phyloP scores from a whole-genome alignment of 2,797 vertebrate genomes.

The Argentina silus region DNA sequence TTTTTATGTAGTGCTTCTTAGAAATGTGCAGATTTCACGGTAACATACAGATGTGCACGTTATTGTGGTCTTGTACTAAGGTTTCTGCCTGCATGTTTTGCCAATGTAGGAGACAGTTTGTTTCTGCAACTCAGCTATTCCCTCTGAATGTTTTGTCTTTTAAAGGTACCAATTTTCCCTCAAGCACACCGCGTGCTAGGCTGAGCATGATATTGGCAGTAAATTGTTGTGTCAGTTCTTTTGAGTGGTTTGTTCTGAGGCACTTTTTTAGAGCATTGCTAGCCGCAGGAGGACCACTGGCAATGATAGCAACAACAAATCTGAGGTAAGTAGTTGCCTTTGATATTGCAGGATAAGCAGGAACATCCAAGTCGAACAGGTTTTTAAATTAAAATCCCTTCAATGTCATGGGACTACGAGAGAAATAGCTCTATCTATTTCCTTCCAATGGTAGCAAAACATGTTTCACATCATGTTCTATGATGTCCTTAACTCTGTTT shows the following conservation, averaged over 20 bases:
- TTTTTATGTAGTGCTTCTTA: no score
- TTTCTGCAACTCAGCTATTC: slow-evolving; percentile 5
- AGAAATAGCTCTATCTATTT: background rate
- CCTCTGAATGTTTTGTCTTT: background rate
- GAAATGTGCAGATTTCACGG: no score
- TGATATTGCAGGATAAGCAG: background rate
- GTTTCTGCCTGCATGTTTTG: background rate
- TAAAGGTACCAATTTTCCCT: background rate
- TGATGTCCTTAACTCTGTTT: background rate
- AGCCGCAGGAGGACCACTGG: background rate
- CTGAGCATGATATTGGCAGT: slow-evolving; percentile 7
- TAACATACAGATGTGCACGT: no score
- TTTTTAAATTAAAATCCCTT: background rate
- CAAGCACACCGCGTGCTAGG: background rate
- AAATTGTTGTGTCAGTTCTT: slow-evolving; percentile 1
- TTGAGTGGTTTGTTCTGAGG: background rate
- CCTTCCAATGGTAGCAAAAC: background rate
- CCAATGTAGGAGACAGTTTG: background rate
- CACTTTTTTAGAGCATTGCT: background rate
- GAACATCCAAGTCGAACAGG: background rate
- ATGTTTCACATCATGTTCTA: background rate
- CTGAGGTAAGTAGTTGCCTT: background rate
- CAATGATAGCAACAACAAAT: background rate
- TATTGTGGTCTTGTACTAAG: no score
- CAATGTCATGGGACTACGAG: background rate